Evolutionary conservation across 2,797 vertebrate species (phyloP).

Genomic region (Discoglossus pictus): DNA sequence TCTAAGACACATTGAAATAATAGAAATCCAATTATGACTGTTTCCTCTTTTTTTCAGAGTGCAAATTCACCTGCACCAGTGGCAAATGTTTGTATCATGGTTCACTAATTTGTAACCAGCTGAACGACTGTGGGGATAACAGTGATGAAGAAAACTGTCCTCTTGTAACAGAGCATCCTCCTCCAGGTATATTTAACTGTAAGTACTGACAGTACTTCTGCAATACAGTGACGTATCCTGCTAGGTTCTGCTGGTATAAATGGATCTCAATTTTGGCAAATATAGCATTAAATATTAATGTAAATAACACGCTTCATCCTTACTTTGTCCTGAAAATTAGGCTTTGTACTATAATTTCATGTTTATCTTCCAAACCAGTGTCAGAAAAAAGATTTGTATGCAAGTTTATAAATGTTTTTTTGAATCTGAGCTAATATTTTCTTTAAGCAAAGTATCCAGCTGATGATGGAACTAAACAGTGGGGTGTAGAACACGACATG

Average conservation of each 20-base stretch:
- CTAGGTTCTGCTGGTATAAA: conserved; percentile 10
- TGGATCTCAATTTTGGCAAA: too few species aligned
- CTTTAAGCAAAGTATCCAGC: neutral
- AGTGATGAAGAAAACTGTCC: conserved; percentile 96
- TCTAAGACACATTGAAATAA: too few species aligned
- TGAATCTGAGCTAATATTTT: neutral
- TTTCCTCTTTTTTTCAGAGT: conserved; percentile 76
- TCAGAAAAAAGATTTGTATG: neutral
- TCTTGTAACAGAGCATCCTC: conserved; percentile 91
- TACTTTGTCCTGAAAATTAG: too few species aligned
- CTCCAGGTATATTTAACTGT: conserved; percentile 93
- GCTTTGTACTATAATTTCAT: too few species aligned
- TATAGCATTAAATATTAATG: too few species aligned
- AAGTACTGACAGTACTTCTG: conserved; percentile 66
- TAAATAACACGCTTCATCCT: too few species aligned
- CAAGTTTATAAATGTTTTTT: neutral
- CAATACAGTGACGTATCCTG: conserved; percentile 11
- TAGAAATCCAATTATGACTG: neutral
- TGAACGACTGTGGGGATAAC: conserved; percentile 96
- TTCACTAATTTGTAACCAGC: conserved; percentile 94
- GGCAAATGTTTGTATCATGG: conserved; percentile 93
- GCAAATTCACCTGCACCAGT: conserved; percentile 96
- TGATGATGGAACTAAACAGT: neutral
- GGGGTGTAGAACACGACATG: neutral
- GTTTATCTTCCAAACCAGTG: neutral